These are phyloP conservation scores for Natrix natrix DNA, from an alignment of 2,797 vertebrate species.

Conservation along the genomic window DNA sequence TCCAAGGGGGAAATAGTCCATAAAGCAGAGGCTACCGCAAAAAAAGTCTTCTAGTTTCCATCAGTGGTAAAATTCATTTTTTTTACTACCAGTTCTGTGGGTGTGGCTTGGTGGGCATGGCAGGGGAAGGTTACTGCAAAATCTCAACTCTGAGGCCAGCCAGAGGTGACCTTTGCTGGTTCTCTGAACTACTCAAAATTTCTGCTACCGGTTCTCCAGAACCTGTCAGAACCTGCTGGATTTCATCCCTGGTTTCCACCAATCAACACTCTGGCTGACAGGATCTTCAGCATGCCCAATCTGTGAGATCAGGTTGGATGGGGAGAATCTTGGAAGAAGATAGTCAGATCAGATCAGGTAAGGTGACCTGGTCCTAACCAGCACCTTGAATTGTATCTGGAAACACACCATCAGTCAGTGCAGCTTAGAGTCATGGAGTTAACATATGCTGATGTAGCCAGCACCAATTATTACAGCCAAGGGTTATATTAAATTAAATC, in stretches of 20 bases:
- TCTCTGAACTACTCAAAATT: no score
- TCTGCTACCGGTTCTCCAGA: no score
- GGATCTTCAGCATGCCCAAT: not conserved
- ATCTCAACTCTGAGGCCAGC: no score
- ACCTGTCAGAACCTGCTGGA: no score
- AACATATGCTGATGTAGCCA: not conserved
- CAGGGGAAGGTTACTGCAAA: no score
- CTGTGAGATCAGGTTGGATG: not conserved
- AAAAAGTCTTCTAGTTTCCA: not conserved
- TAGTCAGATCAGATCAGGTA: not conserved
- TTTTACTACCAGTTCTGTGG: no score
- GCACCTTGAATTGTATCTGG: not conserved
- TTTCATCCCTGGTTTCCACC: not conserved
- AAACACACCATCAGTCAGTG: not conserved
- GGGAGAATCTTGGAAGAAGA: not conserved
- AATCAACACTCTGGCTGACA: not conserved
- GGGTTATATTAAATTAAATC: not conserved
- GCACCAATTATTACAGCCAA: not conserved
- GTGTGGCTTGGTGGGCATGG: no score
- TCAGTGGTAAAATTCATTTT: not conserved
- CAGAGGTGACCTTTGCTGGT: no score
- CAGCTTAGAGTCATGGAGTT: not conserved
- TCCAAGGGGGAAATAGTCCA: not conserved
- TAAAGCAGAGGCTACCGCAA: not conserved
- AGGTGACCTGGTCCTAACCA: not conserved